phyloP scores from a whole-genome alignment of 2,797 vertebrate genomes.

The Pantherophis vulpinus region DNA sequence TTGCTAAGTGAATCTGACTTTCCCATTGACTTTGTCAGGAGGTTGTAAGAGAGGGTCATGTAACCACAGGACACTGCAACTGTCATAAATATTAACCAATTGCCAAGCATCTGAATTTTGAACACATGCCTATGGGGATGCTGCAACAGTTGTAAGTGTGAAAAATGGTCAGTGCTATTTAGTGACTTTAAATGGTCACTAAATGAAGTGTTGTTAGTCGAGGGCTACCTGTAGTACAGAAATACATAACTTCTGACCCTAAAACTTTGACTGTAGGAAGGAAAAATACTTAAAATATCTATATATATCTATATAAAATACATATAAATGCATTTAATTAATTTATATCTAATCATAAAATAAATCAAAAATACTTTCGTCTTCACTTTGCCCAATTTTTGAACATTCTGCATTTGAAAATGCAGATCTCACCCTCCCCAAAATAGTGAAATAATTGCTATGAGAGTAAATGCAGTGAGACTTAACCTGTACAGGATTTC shows the following conservation, averaged over 20 bases:
- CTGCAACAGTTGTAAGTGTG: not conserved
- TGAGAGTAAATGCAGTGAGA: not conserved
- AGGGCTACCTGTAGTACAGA: not conserved
- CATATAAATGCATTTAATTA: not conserved
- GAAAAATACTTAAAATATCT: not conserved
- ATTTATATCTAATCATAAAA: not conserved
- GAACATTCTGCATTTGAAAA: not conserved
- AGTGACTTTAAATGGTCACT: not conserved
- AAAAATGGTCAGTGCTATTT: not conserved
- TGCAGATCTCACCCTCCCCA: not conserved
- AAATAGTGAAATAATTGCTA: not conserved
- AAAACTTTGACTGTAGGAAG: not conserved
- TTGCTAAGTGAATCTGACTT: not conserved
- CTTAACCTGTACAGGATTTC: not conserved
- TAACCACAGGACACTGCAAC: not conserved
- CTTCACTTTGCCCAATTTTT: not conserved
- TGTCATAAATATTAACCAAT: not conserved
- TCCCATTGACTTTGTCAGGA: not conserved
- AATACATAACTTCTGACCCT: not conserved
- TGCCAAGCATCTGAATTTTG: not conserved
- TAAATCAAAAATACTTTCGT: not conserved
- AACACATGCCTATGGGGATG: not conserved
- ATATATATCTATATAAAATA: too few relatives aligned
- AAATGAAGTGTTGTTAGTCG: not conserved
- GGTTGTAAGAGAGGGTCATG: not conserved